A percentile compares a stretch with the other conserved stretches of the same genome.
Evolutionary conservation across 2,797 vertebrate species (phyloP).

Genomic region (Alcedo atthis): DNA sequence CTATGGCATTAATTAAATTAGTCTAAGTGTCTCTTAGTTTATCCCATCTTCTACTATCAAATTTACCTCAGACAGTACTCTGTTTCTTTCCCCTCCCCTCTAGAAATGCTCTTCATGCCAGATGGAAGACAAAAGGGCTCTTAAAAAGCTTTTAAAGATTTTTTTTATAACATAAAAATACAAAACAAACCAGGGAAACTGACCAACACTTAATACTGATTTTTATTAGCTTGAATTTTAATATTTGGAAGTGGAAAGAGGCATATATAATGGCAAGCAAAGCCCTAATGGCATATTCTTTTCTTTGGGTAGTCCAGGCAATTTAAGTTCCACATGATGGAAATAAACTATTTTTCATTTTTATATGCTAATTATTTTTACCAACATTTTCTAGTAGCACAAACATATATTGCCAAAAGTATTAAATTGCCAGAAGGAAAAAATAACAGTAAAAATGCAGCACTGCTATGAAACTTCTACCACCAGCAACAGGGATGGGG

Average conservation of each 20-base stretch:
- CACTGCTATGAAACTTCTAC: not conserved
- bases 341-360: not conserved
- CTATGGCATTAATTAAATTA: constrained; percentile 69
- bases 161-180: not conserved
- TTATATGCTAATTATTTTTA: not conserved
- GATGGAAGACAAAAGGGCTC: constrained; percentile 43
- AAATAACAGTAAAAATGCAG: not conserved
- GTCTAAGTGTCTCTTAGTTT: constrained; percentile 68
- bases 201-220: not conserved
- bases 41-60: constrained; percentile 56
- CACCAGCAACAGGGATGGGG: not conserved
- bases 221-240: not conserved
- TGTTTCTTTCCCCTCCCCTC: constrained; percentile 20
- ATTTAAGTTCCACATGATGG: not conserved
- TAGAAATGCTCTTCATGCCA: constrained; percentile 35
- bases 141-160: constrained; percentile 15
- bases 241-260: not conserved
- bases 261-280: not conserved
- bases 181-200: not conserved
- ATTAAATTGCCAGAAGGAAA: not conserved
- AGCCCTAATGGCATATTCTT: not conserved
- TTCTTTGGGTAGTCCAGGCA: not conserved
- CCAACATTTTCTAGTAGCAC: not conserved
- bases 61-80: constrained; percentile 58
- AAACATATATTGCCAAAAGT: not conserved